These are phyloP conservation scores for Rhopalosiphum maidis DNA, from an alignment of 1,140 invertebrate species.

Conservation along the genomic window DNA sequence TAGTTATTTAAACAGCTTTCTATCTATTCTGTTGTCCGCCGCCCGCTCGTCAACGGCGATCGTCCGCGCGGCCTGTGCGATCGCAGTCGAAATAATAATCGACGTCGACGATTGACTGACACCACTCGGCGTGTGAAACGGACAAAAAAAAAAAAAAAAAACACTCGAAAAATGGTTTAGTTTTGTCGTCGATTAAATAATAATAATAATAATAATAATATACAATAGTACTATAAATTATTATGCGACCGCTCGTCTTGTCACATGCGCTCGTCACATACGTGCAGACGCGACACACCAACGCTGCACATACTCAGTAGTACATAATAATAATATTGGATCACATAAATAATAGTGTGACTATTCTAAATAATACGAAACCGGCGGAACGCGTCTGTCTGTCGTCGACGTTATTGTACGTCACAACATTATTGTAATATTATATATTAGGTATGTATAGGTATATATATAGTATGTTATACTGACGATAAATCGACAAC, in stretches of 20 bases:
- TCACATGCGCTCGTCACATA: neutral
- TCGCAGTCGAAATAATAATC: neutral
- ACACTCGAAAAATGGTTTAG: neutral
- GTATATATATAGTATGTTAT: neutral
- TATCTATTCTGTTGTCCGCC: neutral
- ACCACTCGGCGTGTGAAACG: constrained; percentile 21
- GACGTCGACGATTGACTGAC: neutral
- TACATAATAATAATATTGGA: neutral
- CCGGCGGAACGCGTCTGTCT: neutral
- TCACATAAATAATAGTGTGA: constrained; percentile 7
- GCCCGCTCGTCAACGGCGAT: neutral
- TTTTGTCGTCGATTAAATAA: constrained; percentile 5
- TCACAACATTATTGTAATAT: too few species aligned
- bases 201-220: neutral
- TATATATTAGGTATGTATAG: too few species aligned
- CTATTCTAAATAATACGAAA: neutral
- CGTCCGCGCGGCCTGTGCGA: neutral
- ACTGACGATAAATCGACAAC: neutral
- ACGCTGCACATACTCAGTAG: neutral
- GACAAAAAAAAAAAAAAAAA: neutral
- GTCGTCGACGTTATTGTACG: neutral
- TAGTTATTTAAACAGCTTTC: neutral
- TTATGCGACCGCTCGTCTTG: neutral
- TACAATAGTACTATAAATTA: neutral
- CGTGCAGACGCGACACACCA: neutral